phyloP scores from a whole-genome alignment of 2,797 vertebrate genomes.

The Apogon talboti region DNA sequence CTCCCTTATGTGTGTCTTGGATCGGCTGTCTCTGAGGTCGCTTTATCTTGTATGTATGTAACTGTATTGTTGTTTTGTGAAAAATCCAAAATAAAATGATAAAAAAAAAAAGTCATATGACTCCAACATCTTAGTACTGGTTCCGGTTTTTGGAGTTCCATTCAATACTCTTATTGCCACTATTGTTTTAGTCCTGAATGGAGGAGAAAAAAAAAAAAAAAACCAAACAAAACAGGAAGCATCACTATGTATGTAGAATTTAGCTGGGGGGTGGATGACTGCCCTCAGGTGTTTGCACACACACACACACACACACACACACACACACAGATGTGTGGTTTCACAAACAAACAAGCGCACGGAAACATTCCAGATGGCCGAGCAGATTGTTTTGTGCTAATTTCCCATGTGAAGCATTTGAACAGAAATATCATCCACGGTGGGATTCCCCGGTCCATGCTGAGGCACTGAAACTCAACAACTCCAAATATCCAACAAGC shows the following conservation, averaged over 20 bases:
- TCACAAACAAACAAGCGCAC: constrained; percentile 45
- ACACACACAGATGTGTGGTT: constrained; percentile 51
- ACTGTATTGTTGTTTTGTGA: no score
- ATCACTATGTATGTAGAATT: constrained; percentile 32
- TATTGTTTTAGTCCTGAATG: not conserved
- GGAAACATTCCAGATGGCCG: constrained; percentile 70
- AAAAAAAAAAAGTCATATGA: not conserved
- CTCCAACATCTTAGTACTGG: not conserved
- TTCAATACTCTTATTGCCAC: not conserved
- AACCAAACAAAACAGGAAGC: no score
- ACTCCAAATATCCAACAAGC: constrained; percentile 23
- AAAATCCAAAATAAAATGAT: no score
- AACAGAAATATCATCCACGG: constrained; percentile 50
- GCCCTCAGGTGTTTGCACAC: constrained; percentile 54
- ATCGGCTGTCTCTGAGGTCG: no score
- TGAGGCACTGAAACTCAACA: constrained; percentile 22
- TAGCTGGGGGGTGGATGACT: constrained; percentile 41
- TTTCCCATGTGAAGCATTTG: constrained; percentile 62
- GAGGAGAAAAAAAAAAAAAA: not conserved
- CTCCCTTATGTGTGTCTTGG: no score
- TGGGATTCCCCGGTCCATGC: constrained; percentile 12
- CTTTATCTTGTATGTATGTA: no score
- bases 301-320: constrained; percentile 51
- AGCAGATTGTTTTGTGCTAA: constrained; percentile 63
- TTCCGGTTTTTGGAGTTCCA: not conserved